Conservation (phyloP, 2,888 invertebrate genomes). For the Gastrophysa polygoni region DNA sequence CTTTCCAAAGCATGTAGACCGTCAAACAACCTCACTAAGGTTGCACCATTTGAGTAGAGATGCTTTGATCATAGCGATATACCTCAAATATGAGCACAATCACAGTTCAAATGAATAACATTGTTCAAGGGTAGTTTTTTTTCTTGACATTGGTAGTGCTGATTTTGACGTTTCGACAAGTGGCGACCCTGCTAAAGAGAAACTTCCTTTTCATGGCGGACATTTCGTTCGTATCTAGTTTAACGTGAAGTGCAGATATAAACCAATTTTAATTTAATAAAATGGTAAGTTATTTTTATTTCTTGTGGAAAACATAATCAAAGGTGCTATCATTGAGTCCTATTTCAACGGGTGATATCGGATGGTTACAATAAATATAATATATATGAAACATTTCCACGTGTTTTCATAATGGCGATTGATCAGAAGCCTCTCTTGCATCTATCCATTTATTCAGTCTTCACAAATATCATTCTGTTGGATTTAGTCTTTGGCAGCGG, state of each 20-base stretch:
- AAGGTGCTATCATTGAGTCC: slow-evolving; percentile 6
- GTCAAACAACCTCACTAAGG: too few relatives aligned
- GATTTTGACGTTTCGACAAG: background rate
- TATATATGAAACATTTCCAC: slow-evolving; percentile 1
- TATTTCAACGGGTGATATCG: background rate
- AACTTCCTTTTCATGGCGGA: slow-evolving; percentile 56
- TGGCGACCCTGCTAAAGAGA: slow-evolving; percentile 8
- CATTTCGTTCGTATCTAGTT: slow-evolving; percentile 53
- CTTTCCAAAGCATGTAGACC: too few relatives aligned
- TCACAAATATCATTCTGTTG: slow-evolving; percentile 15
- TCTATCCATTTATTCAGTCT: background rate
- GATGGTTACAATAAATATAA: background rate
- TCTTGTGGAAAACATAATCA: background rate
- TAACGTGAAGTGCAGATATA: slow-evolving; percentile 41
- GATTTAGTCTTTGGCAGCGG: slow-evolving; percentile 78
- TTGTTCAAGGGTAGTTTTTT: background rate
- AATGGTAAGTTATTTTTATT: slow-evolving; percentile 49
- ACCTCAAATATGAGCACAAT: too few relatives aligned
- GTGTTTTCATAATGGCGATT: slow-evolving; percentile 10
- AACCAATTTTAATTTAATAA: slow-evolving; percentile 39
- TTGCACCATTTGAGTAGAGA: too few relatives aligned
- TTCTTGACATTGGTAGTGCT: background rate
- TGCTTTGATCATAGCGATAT: too few relatives aligned
- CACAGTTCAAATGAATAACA: background rate
- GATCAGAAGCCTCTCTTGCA: background rate